phyloP scores from a whole-genome alignment of 2,888 invertebrate species.

The Morinoia aosen region DNA sequence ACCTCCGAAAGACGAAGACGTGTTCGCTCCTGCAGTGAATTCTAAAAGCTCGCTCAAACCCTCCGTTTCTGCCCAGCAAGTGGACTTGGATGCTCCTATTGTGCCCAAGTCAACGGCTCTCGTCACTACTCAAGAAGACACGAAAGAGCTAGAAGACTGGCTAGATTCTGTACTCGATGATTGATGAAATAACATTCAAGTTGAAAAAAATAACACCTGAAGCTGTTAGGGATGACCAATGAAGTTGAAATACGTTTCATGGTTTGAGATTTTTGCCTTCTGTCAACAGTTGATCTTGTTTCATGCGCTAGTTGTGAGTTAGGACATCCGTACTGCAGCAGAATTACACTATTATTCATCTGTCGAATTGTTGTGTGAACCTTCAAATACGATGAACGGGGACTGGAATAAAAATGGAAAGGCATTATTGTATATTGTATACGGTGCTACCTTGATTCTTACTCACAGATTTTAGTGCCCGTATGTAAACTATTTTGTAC shows the following conservation, averaged over 20 bases:
- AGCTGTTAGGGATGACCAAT: not conserved
- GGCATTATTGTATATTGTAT: not conserved
- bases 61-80: not conserved
- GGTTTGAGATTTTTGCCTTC: not conserved
- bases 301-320: not conserved
- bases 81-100: slow-evolving; percentile 52
- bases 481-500: too few species aligned
- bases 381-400: not conserved
- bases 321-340: not conserved
- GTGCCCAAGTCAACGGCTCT: slow-evolving; percentile 1
- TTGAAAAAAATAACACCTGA: not conserved
- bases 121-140: slow-evolving; percentile 25
- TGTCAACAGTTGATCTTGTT: not conserved
- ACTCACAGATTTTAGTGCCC: not conserved
- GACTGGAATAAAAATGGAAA: not conserved
- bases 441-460: not conserved
- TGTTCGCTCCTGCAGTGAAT: not conserved
- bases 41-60: not conserved
- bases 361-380: not conserved
- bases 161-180: slow-evolving; percentile 67
- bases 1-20: slow-evolving; percentile 25
- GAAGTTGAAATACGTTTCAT: not conserved
- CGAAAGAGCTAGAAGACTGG: slow-evolving; percentile 67
- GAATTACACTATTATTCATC: not conserved
- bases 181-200: not conserved